These are phyloP conservation scores for Suncus etruscus DNA, from an alignment of 2,113 vertebrate genomes.

Conservation along the genomic window DNA sequence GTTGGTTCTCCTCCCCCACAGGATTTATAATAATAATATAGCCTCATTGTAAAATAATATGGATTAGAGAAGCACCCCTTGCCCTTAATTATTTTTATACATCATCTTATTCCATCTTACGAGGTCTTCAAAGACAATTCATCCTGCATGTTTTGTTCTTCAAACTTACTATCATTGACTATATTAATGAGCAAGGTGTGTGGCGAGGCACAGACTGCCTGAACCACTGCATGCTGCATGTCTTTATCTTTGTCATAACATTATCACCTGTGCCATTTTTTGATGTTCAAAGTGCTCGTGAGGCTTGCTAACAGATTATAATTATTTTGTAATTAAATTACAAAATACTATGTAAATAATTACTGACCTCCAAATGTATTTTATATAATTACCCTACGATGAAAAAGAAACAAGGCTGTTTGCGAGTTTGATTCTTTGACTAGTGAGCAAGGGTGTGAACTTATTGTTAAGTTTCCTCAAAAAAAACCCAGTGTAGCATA, in stretches of 20 bases:
- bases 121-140: neutral
- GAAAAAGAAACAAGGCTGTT: slow-evolving; percentile 32
- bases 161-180: slow-evolving; percentile 25
- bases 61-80: neutral
- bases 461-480: neutral
- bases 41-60: neutral
- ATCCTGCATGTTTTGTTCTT: neutral
- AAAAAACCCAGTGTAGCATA: neutral
- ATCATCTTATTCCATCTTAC: slow-evolving; percentile 23
- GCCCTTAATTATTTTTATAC: neutral
- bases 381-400: slow-evolving; percentile 30
- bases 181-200: neutral
- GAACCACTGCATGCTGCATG: too few relatives aligned
- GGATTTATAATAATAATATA: neutral
- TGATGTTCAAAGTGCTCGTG: slow-evolving; percentile 42
- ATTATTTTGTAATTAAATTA: slow-evolving; percentile 47
- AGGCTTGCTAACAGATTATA: slow-evolving; percentile 48
- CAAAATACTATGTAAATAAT: slow-evolving; percentile 44
- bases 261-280: neutral
- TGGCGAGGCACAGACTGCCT: neutral
- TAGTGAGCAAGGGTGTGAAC: neutral
- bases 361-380: slow-evolving; percentile 54
- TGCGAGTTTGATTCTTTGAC: slow-evolving; percentile 39
- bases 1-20: neutral
- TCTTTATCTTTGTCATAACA: neutral